Evolutionary conservation across 2,113 vertebrate species (phyloP), one percentile per base, ranked within the genome.

Genomic region (Prionailurus viverrinus): DNA sequence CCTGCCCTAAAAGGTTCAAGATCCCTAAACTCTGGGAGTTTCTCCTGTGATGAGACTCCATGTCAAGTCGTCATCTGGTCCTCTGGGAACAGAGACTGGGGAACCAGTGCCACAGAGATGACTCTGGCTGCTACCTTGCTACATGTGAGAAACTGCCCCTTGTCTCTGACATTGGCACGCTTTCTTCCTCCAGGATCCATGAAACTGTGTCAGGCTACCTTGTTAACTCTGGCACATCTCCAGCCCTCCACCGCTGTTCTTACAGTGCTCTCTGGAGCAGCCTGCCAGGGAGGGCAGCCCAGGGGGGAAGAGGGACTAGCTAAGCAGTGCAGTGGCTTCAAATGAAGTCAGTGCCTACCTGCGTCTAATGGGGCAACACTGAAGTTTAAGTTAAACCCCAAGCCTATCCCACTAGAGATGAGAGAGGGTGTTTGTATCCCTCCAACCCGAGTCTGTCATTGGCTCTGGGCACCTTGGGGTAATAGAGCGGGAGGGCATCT

Each of bases 401-500:
- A 45, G 41, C 82, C 15, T 23, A 10, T 36, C 25, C 45, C 23
- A 7, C 27, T 68, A 39, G 16, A 95, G 36, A 7, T 19, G 21
- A 86, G 9, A 69, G 9, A 29, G 5, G 19, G 29, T 73, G 29
- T 79, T 88, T 63, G 14, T 55, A 27, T 15, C 4, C 1, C 18
- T 51, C 79, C 0, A 1, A 14, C 21, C 23, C 3, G 4, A 19
- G 55, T 14, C 18, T 79, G 2, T 61, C 29, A 80, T 11, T 36
- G 78, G 45, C 82, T 68, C 21, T 80, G 12, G 33, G 25, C 15
- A 65, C 68, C 12, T 29, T 33, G n/a, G 36, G 31, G 5, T 45
- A 33, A 76, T 0, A 45, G 16, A 1, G 0, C 4, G 21, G 11
- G 5, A 65, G 21, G 3, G 3, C 19, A 31, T 27, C 6, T 10